Evolutionary conservation across 2,113 vertebrate genomes (phyloP), one percentile per base, ranked within the genome.

Genomic region (Atractosteus spatula): DNA sequence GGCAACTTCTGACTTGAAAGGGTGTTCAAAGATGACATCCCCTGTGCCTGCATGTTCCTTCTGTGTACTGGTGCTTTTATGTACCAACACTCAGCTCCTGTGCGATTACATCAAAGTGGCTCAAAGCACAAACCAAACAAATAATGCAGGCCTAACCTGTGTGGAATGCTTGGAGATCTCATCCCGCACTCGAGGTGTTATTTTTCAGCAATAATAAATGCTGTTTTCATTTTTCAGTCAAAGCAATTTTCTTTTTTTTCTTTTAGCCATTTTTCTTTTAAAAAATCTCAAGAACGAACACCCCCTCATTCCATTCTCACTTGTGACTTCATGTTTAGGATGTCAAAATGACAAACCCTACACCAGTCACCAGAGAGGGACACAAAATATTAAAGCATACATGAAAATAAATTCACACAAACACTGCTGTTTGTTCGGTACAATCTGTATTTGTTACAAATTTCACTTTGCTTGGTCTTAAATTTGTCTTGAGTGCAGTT

Each of bases 1-100:
- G 17, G 74, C 73, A 75, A 71, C 41, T 74, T 74, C 72, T 74
- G 79, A 85, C 83, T 79, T 68, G 57, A 80, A 47, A 78, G 77
- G 78, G 74, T 74, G 64, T 71, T 72, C 41, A 77, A 79, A 79
- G 77, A 56, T 3, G 14, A 44, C 12, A 12, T 56, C 67, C 41
- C 66, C 47, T 12, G 62, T 8, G 44, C 84, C 76, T 69, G 74
- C 76, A 62, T 67, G 70, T 42, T 65, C 76, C 76, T 76, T 59
- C 17, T 16, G 7, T 54, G 47, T 71, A 68, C 41, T 5, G 3
- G 0, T 11, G 85, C 84, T 16, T 89, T 86, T 54, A 86, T 84
- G 81, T 71, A 62, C 75, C 76, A 73, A 76, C 82, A 71, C 64
- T 78, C 63, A 42, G 70, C 66, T 78, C 68, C 55, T 61, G 65